Percentiles rank a stretch among this genome's conserved stretches.
These are phyloP conservation scores for Hemaris fuciformis DNA, from an alignment of 2,888 invertebrate species.

Conservation along the genomic window DNA sequence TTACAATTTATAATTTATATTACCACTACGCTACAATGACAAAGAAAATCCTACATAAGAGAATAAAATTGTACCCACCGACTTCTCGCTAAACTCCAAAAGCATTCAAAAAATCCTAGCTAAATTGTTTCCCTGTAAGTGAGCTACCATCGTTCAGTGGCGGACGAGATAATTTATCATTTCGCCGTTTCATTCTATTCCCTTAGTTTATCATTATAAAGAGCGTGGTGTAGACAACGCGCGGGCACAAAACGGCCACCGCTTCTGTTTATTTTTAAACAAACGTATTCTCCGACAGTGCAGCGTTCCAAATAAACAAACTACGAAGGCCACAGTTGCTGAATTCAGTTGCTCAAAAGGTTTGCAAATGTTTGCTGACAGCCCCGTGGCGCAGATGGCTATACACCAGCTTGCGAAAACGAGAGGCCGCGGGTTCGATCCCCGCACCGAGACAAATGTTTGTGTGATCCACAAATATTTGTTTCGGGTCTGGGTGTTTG, in stretches of 20 bases:
- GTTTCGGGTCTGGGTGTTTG: too few relatives aligned
- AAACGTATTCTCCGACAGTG: not conserved
- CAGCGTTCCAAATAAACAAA: constrained; percentile 10
- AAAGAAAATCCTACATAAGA: not conserved
- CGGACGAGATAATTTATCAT: not conserved
- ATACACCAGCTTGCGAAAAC: too few relatives aligned
- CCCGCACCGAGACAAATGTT: too few relatives aligned
- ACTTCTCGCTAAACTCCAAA: not conserved
- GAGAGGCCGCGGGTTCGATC: too few relatives aligned
- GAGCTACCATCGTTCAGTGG: not conserved
- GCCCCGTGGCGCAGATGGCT: too few relatives aligned
- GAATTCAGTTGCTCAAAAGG: not conserved
- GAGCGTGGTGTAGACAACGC: not conserved
- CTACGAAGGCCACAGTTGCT: not conserved
- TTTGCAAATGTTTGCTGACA: too few relatives aligned
- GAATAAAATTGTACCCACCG: not conserved
- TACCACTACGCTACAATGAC: not conserved
- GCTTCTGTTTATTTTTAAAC: constrained; percentile 10
- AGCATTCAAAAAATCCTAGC: not conserved
- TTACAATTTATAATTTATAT: too few relatives aligned
- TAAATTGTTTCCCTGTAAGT: not conserved
- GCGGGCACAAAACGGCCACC: constrained; percentile 9
- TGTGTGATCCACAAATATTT: too few relatives aligned
- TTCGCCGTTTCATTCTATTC: not conserved
- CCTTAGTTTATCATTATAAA: constrained; percentile 6